Base-by-base conservation (phyloP, 2,113 vertebrate species). In the Manacus vitellinus region DNA sequence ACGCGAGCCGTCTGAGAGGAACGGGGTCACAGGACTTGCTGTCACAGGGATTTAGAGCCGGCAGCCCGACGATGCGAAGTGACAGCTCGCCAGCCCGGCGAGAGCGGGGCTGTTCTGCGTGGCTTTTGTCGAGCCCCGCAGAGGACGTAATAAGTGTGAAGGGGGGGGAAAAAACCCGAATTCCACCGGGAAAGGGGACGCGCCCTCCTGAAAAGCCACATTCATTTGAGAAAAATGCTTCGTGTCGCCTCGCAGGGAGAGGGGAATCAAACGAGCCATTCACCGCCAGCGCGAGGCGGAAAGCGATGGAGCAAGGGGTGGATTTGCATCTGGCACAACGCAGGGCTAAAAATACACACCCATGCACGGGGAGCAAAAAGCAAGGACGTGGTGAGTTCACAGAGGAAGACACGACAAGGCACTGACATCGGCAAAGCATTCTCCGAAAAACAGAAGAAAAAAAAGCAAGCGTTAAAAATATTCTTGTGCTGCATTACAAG, bases 1-100 rank as follows among this genome's bases (percentile, higher is more conserved):
- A 87, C 5, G 75, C 33, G 79, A 95, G 88, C 91, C 10, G 77
- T 95, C 93, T 95, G 44, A 44, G 89, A 97, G 84, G 96, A 98
- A 91, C 6, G 55, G 73, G 96, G 93, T 97, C 96, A 95, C 44
- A 33, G 89, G 84, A 78, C 91, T 94, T 4, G 92, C 95, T 95
- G 95, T 95, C 91, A 87, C 25, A 56, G 92, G 93, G 90, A 94
- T 88, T 98, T 95, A 92, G 67, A 68, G 70, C 62, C 83, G 56
- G 76, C 84, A 46, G 95, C 87, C 55, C 0, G 8, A 46, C 62
- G 59, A 97, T 93, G 91, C 15, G 54, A 90, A 74, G 74, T 59
- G 90, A 97, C 79, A 91, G 79, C 77, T 94, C 67, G 14, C 55
- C 85, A 6, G 80, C 55, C 78, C 30, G 10, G 12, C 47, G 2